Evolutionary conservation across 2,797 vertebrate species (phyloP), one percentile per base, ranked within the genome.

Genomic region (Hemitrygon akajei): DNA sequence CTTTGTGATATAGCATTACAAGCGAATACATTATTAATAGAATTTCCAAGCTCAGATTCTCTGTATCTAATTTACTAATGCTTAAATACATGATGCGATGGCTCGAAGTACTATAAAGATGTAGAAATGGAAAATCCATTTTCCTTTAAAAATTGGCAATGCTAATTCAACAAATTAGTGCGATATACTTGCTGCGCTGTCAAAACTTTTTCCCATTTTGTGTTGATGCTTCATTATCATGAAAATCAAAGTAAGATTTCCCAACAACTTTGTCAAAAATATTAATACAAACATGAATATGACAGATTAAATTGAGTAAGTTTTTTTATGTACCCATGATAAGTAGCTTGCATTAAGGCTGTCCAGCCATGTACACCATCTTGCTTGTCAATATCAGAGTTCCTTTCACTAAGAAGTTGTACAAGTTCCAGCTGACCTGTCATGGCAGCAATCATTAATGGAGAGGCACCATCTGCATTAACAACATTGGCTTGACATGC

Each of bases 321-420:
- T 30, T 58, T 47, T 37, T 92, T 92, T 75, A 95, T 94, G 95
- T 95, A 99, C 99, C 99, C 98, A 0, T 99, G 99, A 95, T 99
- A 99, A 0, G 99, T 99, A 93, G 99, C 99, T 95, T 99, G 99
- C 99, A 99, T 99, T 89, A 99, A 97, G 20, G 98, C 98, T 0
- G 98, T 99, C 99, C 99, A 99, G 34, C 98, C 98, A 3, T 99
- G 99, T 58, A 98, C 97, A 0, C 97, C 97, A 94, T 99, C 99
- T 94, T 99, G 99, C 94, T 98, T 98, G 96, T 99, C 97, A 58
- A 98, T 94, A 76, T 99, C 98, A 0, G 98, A 98, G 0, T 96
- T 98, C 95, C 97, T 98, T 94, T 99, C 98, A 95, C 99, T 98
- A 95, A 99, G 97, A n/a, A 99, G 96, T 96, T 99, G 98, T 94